phyloP scores from a whole-genome alignment of 2,797 vertebrate species.

The Paedocypris micromegethes region DNA sequence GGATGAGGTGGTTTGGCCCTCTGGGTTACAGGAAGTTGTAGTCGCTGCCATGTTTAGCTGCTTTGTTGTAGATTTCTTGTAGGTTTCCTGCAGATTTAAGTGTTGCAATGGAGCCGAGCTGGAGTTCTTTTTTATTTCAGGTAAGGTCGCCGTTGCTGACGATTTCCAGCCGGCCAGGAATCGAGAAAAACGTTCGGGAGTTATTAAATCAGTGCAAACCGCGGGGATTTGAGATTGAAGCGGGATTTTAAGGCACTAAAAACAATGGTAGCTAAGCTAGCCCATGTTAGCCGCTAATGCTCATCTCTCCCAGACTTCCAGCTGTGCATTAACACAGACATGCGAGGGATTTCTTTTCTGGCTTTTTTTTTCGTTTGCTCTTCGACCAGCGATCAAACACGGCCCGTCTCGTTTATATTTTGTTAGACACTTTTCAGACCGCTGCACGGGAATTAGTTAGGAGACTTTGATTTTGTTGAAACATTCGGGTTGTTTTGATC shows the following conservation, averaged over 20 bases:
- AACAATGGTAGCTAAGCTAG: constrained; percentile 68
- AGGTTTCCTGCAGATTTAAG: constrained; percentile 48
- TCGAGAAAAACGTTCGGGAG: constrained; percentile 3
- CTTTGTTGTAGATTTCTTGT: constrained; percentile 65
- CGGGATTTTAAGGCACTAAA: constrained; percentile 57
- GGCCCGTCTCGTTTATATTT: background rate
- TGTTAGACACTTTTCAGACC: constrained; percentile 26
- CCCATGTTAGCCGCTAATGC: constrained; percentile 50
- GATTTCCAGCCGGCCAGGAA: background rate
- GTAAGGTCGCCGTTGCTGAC: constrained; percentile 53
- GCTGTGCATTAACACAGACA: constrained; percentile 46
- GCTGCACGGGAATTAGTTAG: constrained; percentile 27
- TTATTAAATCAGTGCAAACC: background rate
- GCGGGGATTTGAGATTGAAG: constrained; percentile 30
- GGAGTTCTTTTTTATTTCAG: constrained; percentile 77
- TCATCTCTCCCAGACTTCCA: constrained; percentile 55
- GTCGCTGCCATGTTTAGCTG: constrained; percentile 69
- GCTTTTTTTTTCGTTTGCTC: constrained; percentile 4
- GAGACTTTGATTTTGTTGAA: constrained; percentile 39
- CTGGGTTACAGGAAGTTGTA: constrained; percentile 70
- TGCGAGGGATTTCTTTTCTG: constrained; percentile 4
- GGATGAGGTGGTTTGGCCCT: constrained; percentile 51
- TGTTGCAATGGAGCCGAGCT: constrained; percentile 75
- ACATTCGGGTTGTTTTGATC: constrained; percentile 21
- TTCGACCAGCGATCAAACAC: background rate